Evolutionary conservation across 2,888 invertebrate genomes (phyloP), one percentile per base, ranked within the genome.

Genomic region (Drosophila limbata): DNA sequence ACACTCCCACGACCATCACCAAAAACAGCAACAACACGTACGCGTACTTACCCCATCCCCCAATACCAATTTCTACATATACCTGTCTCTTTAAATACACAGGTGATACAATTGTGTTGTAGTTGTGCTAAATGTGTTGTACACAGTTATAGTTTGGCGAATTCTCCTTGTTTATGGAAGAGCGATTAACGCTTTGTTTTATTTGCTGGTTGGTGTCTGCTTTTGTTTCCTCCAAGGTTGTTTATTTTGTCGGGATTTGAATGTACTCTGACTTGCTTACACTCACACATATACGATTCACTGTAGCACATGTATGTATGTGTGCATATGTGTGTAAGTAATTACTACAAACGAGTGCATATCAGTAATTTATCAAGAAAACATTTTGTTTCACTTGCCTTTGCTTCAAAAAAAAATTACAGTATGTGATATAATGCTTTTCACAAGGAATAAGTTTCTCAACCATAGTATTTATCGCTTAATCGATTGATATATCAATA

Each of bases 191-290:
- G 63, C 62, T 81, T 47, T 39, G 69, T 50, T 68, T 61, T 76
- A 66, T 65, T 69, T 51, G 60, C 64, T 50, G 21, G 62, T 68
- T 33, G 33, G 55, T 67, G 15, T 17, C 52, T 42, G 69, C 66
- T 76, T 74, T 81, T 81, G 67, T 88, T 73, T 57, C 62, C 69
- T 84, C 85, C 89, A 85, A 85, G 84, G 84, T 89, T 85, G 77
- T 75, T 69, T 59, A 56, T 68, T 77, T 77, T 67, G 77, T 64
- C 37, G 50, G 50, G 66, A 63, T 55, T 77, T 57, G 21, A 69
- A 69, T 67, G 63, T 68, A 65, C 47, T 53, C 42, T 47, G 35
- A 33, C 40, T 17, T 35, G 44, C 11, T 2, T 13, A 59, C 25
- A n/a, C 25, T 42, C 11, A 15, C 15, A 28, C 17, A 42, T 19